Evolutionary conservation across 2,888 invertebrate genomes (phyloP), one percentile per base, ranked within the genome.

Genomic region (Hemicrepidius hirtus): DNA sequence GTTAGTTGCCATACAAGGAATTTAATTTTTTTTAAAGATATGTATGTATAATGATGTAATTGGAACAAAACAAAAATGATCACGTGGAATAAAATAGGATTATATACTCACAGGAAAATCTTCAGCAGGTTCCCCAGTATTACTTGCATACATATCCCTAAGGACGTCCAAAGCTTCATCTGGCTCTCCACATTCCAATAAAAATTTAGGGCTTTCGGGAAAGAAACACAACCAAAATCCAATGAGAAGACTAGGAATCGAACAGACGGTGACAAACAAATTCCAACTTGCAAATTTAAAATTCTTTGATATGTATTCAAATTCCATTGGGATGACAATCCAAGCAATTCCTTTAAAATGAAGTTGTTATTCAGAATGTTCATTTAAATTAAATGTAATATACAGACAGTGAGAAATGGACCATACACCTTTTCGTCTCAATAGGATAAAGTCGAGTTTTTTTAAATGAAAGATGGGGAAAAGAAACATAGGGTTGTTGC

Each of bases 151-250:
- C 83, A 95, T 92, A 79, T 89, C 87, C 80, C 91, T 90, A 46
- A 95, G 89, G 24, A 92, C 90, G 46, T 89, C 88, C 5, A 95
- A 87, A 0, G 95, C 94, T 44, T 92, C 93, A 55, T 94, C 94
- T 21, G 93, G 90, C 84, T 94, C 94, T 0, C 94, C 94, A 81
- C 92, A 92, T 85, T 94, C 94, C 84, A 95, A 89, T 81, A 95
- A 89, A 85, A 94, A 95, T 85, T 95, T 95, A 0, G 95, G 95
- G 83, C 94, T 94, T 86, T 95, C 95, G 0, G 94, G 94, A 86
- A 94, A 94, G 71, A 90, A 88, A 79, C 93, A 89, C 7, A 94
- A 86, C 94, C 94, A 94, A 75, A 92, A 73, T 1, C 88, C 92
- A 40, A 93, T 89, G 77, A 91, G 76, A 20, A 93, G 86, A 75